phyloP scores from a whole-genome alignment of 2,888 invertebrate genomes.

The Argyra leucocephala region DNA sequence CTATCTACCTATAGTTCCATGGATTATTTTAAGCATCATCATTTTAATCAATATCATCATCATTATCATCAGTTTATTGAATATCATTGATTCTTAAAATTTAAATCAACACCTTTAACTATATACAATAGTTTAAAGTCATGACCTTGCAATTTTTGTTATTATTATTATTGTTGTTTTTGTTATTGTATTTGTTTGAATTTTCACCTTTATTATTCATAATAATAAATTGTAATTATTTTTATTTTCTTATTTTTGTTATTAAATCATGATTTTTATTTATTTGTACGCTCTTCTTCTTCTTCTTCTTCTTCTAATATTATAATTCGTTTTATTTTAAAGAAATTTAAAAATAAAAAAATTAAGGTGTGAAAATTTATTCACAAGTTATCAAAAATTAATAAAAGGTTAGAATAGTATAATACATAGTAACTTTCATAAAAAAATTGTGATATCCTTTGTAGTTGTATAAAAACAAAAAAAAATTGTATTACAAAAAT shows the following conservation, averaged over 20 bases:
- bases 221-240: neutral
- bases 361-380: slow-evolving; percentile 2
- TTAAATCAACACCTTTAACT: neutral
- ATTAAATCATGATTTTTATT: neutral
- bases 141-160: slow-evolving; percentile 1
- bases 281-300: neutral
- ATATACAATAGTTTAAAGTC: neutral
- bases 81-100: neutral
- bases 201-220: neutral
- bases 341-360: neutral
- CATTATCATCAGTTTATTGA: neutral
- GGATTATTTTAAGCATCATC: neutral
- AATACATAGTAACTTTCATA: too few species aligned
- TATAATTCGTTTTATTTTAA: neutral
- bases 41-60: neutral
- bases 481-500: too few species aligned
- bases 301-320: too few species aligned
- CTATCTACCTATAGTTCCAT: too few species aligned
- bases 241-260: neutral
- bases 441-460: too few species aligned
- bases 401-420: neutral
- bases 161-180: neutral
- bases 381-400: neutral
- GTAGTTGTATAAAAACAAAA: too few species aligned
- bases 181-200: neutral